phyloP scores from a whole-genome alignment of 2,113 vertebrate genomes.

The Azemiops feae region DNA sequence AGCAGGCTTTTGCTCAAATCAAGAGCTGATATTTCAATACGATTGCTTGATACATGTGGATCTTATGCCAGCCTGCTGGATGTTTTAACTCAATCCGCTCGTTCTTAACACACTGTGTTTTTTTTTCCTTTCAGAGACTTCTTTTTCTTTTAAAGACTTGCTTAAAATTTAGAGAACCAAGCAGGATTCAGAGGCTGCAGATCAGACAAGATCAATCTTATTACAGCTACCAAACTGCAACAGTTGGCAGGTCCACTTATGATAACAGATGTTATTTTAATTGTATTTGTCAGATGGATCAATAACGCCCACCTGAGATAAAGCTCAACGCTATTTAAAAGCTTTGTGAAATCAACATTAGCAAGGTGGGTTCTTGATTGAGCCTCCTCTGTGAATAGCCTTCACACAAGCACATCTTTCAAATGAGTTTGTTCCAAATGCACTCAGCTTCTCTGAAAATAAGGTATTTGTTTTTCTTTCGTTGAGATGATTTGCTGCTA shows the following conservation, averaged over 20 bases:
- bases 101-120: neutral
- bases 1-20: neutral
- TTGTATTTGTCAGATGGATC: neutral
- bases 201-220: neutral
- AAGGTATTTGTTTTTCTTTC: slow-evolving; percentile 28
- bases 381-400: slow-evolving; percentile 32
- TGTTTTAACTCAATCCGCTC: neutral
- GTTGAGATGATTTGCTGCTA: slow-evolving; percentile 22
- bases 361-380: slow-evolving; percentile 10
- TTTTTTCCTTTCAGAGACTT: neutral
- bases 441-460: slow-evolving; percentile 19
- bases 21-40: neutral
- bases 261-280: neutral
- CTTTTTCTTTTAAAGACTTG: neutral
- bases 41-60: neutral
- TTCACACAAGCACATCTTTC: slow-evolving; percentile 32
- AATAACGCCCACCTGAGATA: slow-evolving; percentile 15
- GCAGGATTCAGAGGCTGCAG: neutral
- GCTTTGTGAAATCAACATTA: slow-evolving; percentile 30
- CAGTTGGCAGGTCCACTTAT: slow-evolving; percentile 14
- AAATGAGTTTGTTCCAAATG: slow-evolving; percentile 39
- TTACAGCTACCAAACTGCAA: neutral
- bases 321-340: slow-evolving; percentile 29
- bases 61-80: neutral
- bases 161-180: neutral